Conservation (phyloP, 2,888 invertebrate species). For the Drepana falcataria region DNA sequence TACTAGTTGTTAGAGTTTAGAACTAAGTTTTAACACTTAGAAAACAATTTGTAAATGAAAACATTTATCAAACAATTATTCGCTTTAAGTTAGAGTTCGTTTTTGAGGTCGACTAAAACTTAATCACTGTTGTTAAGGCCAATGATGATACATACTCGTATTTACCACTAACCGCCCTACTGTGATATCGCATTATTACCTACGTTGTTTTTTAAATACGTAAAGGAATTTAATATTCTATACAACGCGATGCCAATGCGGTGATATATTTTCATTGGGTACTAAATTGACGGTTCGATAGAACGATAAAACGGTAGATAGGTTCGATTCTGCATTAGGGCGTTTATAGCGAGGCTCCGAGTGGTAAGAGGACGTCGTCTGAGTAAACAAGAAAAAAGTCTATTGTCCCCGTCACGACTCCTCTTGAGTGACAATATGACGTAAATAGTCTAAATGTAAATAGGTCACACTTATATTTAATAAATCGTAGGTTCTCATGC, state of each 20-base stretch:
- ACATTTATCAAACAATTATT: no score
- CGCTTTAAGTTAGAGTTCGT: no score
- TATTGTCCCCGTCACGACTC: slow-evolving; percentile 2
- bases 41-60: no score
- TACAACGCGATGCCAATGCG: slow-evolving; percentile 16
- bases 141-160: background rate
- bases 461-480: slow-evolving; percentile 6
- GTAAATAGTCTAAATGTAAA: slow-evolving; percentile 14
- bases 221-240: slow-evolving; percentile 1
- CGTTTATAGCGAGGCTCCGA: slow-evolving; percentile 2
- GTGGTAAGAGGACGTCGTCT: slow-evolving; percentile 3
- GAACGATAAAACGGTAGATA: slow-evolving; percentile 20
- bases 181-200: background rate
- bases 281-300: slow-evolving; percentile 23
- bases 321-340: slow-evolving; percentile 10
- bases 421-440: slow-evolving; percentile 3
- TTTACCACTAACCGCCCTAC: background rate
- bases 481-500: background rate
- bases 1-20: no score
- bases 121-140: background rate
- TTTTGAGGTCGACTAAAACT: no score
- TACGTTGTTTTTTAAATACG: no score
- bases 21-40: no score
- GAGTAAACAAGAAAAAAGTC: slow-evolving; percentile 7
- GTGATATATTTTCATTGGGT: slow-evolving; percentile 32